These are phyloP conservation scores for Torymus tubicola DNA, from an alignment of 2,888 invertebrate species.

Conservation along the genomic window DNA sequence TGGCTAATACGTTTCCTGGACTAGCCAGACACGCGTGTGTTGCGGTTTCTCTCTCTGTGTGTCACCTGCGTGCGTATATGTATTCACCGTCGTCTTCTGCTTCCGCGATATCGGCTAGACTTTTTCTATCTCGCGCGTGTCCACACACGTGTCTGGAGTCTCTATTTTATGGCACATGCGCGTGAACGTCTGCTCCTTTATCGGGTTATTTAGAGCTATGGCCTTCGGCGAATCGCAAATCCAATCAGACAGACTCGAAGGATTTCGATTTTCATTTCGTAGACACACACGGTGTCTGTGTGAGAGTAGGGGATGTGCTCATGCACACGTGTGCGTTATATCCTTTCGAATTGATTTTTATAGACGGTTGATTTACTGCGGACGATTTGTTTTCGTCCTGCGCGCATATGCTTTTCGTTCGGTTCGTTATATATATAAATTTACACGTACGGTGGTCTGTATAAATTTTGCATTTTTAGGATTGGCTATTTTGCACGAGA, in stretches of 20 bases:
- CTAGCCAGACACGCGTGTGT: too few species aligned
- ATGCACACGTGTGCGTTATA: conserved; percentile 20
- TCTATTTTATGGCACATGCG: conserved; percentile 42
- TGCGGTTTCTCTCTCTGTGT: conserved; percentile 64
- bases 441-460: background rate
- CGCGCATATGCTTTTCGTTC: background rate
- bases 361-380: conserved; percentile 37
- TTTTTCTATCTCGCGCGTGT: background rate
- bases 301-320: too few species aligned
- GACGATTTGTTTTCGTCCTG: conserved; percentile 13
- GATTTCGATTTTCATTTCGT: conserved; percentile 52
- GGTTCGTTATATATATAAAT: background rate
- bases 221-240: conserved; percentile 41
- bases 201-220: conserved; percentile 46
- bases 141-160: background rate
- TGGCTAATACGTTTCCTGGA: conserved; percentile 64
- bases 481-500: conserved; percentile 14
- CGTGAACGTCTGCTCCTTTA: conserved; percentile 36
- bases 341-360: conserved; percentile 41
- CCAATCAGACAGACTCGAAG: conserved; percentile 26
- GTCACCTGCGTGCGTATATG: conserved; percentile 60
- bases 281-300: background rate
- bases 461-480: conserved; percentile 35
- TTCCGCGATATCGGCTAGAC: conserved; percentile 40
- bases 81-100: background rate